Percentiles rank a stretch among this genome's conserved stretches.
phyloP scores from a whole-genome alignment of 2,113 vertebrate species.

The Excalfactoria chinensis region DNA sequence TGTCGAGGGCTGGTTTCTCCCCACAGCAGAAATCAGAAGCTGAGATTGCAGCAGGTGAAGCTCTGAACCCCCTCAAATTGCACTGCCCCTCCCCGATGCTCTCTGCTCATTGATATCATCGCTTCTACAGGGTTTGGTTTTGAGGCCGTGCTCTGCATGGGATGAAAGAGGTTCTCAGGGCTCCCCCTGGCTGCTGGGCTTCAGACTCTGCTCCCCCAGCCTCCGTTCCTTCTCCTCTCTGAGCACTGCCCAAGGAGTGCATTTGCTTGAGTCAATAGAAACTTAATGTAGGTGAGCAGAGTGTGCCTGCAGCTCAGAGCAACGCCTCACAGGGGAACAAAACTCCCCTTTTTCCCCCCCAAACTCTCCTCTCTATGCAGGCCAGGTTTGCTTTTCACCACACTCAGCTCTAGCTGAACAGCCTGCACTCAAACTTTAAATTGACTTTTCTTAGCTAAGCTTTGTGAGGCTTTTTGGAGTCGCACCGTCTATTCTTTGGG shows the following conservation, averaged over 20 bases:
- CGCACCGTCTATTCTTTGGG: not conserved
- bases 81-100: rapidly evolving
- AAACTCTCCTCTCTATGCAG: not conserved
- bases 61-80: not conserved
- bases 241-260: not conserved
- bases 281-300: not conserved
- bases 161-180: too few relatives aligned
- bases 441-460: constrained; percentile 16
- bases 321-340: rapidly evolving
- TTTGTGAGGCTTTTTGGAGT: not conserved
- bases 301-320: not conserved
- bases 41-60: not conserved
- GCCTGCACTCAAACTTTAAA: constrained; percentile 26
- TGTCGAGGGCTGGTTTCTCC: not conserved
- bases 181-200: not conserved
- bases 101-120: not conserved
- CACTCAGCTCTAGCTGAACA: not conserved
- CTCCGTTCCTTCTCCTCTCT: not conserved
- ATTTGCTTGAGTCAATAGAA: constrained; percentile 22
- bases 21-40: not conserved
- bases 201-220: not conserved
- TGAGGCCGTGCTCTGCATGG: not conserved
- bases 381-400: not conserved
- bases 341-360: rapidly evolving
- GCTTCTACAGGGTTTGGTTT: not conserved